Evolutionary conservation across 2,797 vertebrate species (phyloP), one percentile per base, ranked within the genome.

Genomic region (Sciurus vulgaris): DNA sequence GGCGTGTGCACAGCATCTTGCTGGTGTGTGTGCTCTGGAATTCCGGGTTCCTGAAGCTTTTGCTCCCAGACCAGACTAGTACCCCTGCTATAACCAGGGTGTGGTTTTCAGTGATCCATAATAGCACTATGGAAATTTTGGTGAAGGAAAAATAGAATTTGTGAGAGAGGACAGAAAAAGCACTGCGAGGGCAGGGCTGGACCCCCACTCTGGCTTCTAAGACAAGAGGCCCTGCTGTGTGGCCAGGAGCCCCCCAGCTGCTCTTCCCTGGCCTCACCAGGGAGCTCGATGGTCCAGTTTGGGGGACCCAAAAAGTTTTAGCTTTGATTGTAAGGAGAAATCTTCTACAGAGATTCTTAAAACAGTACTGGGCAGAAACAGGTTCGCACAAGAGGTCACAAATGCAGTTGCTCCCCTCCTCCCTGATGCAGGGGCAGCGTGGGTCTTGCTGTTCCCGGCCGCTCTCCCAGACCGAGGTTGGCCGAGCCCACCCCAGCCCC

Each of bases 1-100:
- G 33, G 22, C 3, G 1, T 3, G 15, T 3, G 8, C 33, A 0
- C 0, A 12, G 72, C 82, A 38, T 38, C 38, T 38, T 38, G 38
- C 38, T 38, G 65, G 59, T 22, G 18, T 56, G 69, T 41, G 35
- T 17, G 13, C 47, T 73, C 33, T 41, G 63, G 26, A 18, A 44
- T 14, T 79, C 9, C 28, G 2, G 1, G 24, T 10, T 41, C 30
- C n/a, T 51, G 28, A 38, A 17, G 33, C 67, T 35, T 54, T 70
- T 49, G n/a, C 49, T 85, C 81, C 15, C 9, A 20, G 51, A n/a
- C 84, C 74, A 51, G 14, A 59, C 49, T 35, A 11, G 1, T 1
- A 13, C n/a, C 38, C 35, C 65, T 24, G 14, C 24, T 3, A 7
- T 7, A 59, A 9, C 7, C 28, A 85, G 83, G 41, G 14, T 38